A percentile compares a stretch with the other conserved stretches of the same genome.
Evolutionary conservation across 2,113 vertebrate species (phyloP).

Genomic region (Syrrhaptes paradoxus): DNA sequence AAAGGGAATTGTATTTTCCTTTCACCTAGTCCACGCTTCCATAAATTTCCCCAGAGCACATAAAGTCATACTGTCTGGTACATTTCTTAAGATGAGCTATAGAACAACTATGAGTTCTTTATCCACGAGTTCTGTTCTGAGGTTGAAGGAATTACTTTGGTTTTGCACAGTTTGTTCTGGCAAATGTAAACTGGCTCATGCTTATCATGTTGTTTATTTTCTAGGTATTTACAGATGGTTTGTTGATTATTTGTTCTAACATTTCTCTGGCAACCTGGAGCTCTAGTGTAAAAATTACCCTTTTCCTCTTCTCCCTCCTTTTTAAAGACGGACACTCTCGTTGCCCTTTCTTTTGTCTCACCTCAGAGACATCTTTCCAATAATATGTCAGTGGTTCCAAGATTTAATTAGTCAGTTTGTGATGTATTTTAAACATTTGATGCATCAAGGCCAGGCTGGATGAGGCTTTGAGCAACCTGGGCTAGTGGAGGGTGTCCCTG

Average conservation of each 20-base stretch:
- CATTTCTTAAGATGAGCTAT: not conserved
- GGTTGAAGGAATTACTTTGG: conserved; percentile 20
- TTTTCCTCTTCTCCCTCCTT: not conserved
- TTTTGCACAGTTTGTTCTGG: conserved; percentile 62
- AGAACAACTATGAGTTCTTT: conserved; percentile 25
- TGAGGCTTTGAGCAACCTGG: too few species aligned
- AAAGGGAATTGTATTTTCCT: not conserved
- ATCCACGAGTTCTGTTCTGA: conserved; percentile 24
- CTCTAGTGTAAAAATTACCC: not conserved
- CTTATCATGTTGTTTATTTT: conserved; percentile 53
- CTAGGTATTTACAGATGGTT: conserved; percentile 59
- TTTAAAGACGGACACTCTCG: not conserved
- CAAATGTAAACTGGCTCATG: conserved; percentile 24
- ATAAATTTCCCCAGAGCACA: not conserved
- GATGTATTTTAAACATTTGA: not conserved
- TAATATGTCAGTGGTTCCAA: not conserved
- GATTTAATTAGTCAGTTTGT: not conserved
- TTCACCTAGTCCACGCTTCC: not conserved
- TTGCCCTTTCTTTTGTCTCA: not conserved
- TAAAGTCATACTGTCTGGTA: not conserved
- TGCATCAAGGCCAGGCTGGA: not conserved
- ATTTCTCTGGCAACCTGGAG: not conserved
- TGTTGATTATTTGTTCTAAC: conserved; percentile 55
- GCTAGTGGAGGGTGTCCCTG: too few species aligned
- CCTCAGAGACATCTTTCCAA: not conserved